Base-by-base conservation (phyloP, 1,140 invertebrate genomes). In the Drosophila gunungcola region DNA sequence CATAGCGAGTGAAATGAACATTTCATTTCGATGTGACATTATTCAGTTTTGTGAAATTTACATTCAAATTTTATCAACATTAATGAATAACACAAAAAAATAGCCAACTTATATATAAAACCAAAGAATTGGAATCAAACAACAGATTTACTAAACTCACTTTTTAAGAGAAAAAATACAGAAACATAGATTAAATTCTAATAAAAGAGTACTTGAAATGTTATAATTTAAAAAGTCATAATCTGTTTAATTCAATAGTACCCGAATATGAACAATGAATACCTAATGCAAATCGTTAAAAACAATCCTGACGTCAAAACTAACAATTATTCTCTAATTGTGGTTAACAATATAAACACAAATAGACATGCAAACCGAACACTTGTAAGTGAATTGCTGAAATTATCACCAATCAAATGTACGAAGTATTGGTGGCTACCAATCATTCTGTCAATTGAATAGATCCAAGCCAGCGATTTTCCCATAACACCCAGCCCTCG, bases 381-480 rank as follows among this genome's bases (percentile, higher is more conserved):
- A 48, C 56, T 58, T 58, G 29, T 11, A 43, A 65, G 21, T 52
- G 49, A 34, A 29, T 21, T 27, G 21, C 45, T 63, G 16, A 36
- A 65, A 68, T 68, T 4, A 68, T 65, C 46, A 65, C 43, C 63
- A 52, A 52, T 68, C 64, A 68, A 65, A 64, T 52, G 21, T 36
- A 55, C 11, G 3, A 2, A 6, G 27, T 13, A 32, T 57, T 32
- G 27, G 13, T 46, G 16, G 56, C 56, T 3, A 48, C 7, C 64
- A 68, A 68, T 68, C 61, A 68, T 38, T 43, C 32, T 64, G 64
- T 68, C 64, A 48, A 48, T 58, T 58, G 43, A 58, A 58, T 46
- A 58, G 55, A 46, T 58, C 16, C 16, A 13, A 21, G 27, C 13
- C 49, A 63, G 60, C 39, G n/a, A 60, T 63, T 63, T 63, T 63